These are phyloP conservation scores for Sialis fuliginosa DNA, from an alignment of 2,888 invertebrate species.

Conservation along the genomic window DNA sequence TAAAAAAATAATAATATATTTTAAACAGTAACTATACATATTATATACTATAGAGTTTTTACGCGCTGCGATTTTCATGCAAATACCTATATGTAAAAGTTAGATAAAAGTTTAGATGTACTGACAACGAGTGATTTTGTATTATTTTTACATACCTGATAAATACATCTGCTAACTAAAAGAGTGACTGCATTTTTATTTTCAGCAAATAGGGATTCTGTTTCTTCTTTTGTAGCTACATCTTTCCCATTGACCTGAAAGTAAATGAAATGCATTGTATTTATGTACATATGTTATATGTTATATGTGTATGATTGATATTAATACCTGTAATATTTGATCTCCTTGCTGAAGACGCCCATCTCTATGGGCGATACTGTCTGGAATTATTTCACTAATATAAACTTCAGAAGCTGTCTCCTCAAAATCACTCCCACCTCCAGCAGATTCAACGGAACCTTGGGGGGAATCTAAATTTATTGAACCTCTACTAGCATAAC, in stretches of 20 bases:
- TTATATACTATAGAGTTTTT: no score
- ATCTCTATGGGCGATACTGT: slow-evolving; percentile 38
- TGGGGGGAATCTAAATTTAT: slow-evolving; percentile 31
- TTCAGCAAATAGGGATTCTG: slow-evolving; percentile 39
- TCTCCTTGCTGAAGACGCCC: slow-evolving; percentile 41
- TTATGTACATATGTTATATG: neutral
- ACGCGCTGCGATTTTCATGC: no score
- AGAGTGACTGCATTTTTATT: slow-evolving; percentile 36
- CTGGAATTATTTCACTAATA: slow-evolving; percentile 43
- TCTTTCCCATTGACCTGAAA: slow-evolving; percentile 37
- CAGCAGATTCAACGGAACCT: slow-evolving; percentile 21
- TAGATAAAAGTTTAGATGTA: no score
- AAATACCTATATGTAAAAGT: no score
- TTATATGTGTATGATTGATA: no score
- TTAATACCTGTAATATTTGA: slow-evolving; percentile 37
- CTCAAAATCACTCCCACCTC: slow-evolving; percentile 10
- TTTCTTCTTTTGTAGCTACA: slow-evolving; percentile 38
- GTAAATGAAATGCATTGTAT: neutral
- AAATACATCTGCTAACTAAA: slow-evolving; percentile 38
- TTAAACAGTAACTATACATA: no score
- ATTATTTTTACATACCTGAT: no score
- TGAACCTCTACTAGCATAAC: slow-evolving; percentile 39
- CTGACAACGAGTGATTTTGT: no score
- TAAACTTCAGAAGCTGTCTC: slow-evolving; percentile 37
- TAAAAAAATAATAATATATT: no score